Conservation (phyloP, 2,888 invertebrate genomes). For the Hedychridium roseum region DNA sequence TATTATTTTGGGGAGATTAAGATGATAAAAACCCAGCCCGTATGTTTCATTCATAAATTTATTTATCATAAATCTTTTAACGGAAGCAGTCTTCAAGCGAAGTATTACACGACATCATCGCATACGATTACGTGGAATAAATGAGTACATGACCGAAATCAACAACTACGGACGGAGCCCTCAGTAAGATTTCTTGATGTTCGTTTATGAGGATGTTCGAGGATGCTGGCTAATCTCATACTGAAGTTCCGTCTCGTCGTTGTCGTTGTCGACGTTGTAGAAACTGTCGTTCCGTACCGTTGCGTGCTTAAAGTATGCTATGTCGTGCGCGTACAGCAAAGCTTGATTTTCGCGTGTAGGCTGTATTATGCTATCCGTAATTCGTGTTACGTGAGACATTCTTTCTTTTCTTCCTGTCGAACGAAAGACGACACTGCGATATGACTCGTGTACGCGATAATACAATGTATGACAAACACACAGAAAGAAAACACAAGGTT, state of each 20-base stretch:
- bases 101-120: slow-evolving; percentile 51
- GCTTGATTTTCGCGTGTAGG: slow-evolving; percentile 50
- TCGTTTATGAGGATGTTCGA: slow-evolving; percentile 16
- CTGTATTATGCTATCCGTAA: slow-evolving; percentile 47
- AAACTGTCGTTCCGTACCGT: slow-evolving; percentile 24
- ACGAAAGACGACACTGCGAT: slow-evolving; percentile 37
- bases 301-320: slow-evolving; percentile 34
- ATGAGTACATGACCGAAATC: slow-evolving; percentile 18
- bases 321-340: slow-evolving; percentile 41
- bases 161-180: neutral
- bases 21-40: too few species aligned
- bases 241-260: slow-evolving; percentile 2
- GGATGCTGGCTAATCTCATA: slow-evolving; percentile 39
- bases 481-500: slow-evolving; percentile 46
- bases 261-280: neutral
- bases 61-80: slow-evolving; percentile 56
- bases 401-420: slow-evolving; percentile 15
- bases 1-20: too few species aligned
- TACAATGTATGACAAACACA: slow-evolving; percentile 52
- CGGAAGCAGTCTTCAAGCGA: slow-evolving; percentile 62
- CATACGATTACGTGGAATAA: slow-evolving; percentile 50
- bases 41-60: slow-evolving; percentile 39
- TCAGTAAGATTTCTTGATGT: neutral
- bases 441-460: too few species aligned
- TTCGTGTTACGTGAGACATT: slow-evolving; percentile 22